Conservation (phyloP, 2,888 invertebrate genomes). For the Andrena chrysosceles region DNA sequence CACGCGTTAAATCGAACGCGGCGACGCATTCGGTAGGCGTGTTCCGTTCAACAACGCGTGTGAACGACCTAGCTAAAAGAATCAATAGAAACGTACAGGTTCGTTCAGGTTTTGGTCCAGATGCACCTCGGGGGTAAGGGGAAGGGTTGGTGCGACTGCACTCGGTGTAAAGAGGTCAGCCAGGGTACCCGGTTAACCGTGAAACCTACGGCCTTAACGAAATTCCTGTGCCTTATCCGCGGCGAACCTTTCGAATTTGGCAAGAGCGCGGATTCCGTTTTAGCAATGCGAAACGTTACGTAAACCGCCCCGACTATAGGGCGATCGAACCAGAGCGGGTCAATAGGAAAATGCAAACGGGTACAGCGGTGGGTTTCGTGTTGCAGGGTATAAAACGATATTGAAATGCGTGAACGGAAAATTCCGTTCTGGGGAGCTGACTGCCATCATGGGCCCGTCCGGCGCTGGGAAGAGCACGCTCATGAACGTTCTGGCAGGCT, state of each 20-base stretch:
- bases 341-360: too few relatives aligned
- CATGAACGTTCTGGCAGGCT: conserved; percentile 95
- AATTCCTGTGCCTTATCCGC: conserved; percentile 19
- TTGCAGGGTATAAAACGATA: conserved; percentile 91
- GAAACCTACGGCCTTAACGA: conserved; percentile 24
- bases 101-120: conserved; percentile 71
- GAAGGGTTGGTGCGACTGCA: conserved; percentile 56
- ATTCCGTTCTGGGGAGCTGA: conserved; percentile 95
- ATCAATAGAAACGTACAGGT: conserved; percentile 79
- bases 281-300: conserved; percentile 45
- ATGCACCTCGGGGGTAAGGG: conserved; percentile 56
- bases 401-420: conserved; percentile 95
- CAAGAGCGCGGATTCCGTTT: conserved; percentile 36
- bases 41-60: conserved; percentile 61
- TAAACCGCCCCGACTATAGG: conserved; percentile 1
- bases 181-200: conserved; percentile 29
- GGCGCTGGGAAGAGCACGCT: conserved; percentile 93
- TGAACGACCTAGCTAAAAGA: conserved; percentile 79
- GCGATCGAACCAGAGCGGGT: too few relatives aligned
- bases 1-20: not conserved
- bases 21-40: conserved; percentile 24
- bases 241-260: conserved; percentile 38
- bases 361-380: not conserved
- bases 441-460: conserved; percentile 98
- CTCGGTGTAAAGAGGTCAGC: conserved; percentile 64